These are phyloP conservation scores for Epirrhoe alternata DNA, from an alignment of 2,888 invertebrate species.

Conservation along the genomic window DNA sequence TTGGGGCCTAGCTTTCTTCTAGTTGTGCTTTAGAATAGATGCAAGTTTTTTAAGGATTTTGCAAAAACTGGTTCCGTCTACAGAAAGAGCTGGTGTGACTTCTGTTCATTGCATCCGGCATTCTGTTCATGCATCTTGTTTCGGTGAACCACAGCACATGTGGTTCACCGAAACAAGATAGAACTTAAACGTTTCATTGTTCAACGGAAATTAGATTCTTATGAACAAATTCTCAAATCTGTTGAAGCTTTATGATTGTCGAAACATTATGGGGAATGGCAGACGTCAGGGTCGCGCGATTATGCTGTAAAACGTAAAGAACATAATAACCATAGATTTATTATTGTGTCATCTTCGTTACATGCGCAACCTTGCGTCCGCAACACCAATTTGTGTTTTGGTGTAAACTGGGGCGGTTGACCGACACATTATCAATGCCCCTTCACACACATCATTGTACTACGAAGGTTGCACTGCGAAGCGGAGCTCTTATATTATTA, in stretches of 20 bases:
- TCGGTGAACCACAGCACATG: too few relatives aligned
- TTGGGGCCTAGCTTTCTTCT: too few relatives aligned
- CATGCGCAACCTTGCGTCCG: slow-evolving; percentile 7
- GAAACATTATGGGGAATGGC: not conserved
- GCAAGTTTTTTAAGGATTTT: too few relatives aligned
- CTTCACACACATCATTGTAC: slow-evolving; percentile 41
- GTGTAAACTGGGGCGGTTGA: slow-evolving; percentile 30
- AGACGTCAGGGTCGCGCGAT: not conserved
- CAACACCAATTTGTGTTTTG: slow-evolving; percentile 27
- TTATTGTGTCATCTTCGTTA: slow-evolving; percentile 27
- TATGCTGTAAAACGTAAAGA: not conserved
- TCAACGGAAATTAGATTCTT: too few relatives aligned
- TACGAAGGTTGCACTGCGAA: slow-evolving; percentile 19
- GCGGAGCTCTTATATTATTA: not conserved
- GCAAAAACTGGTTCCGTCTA: too few relatives aligned
- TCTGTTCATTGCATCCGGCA: too few relatives aligned
- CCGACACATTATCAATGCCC: slow-evolving; percentile 15
- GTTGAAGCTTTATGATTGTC: not conserved
- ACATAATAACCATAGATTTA: slow-evolving; percentile 17
- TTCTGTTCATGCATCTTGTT: too few relatives aligned
- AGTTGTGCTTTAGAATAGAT: too few relatives aligned
- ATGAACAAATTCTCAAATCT: not conserved
- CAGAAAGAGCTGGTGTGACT: too few relatives aligned
- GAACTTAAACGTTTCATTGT: too few relatives aligned
- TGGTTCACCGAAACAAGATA: too few relatives aligned